A percentile compares a stretch with the other conserved stretches of the same genome.
Evolutionary conservation across 92 coral and sea anemone genomes (phyloP).

Genomic region (Palythoa grandis): DNA sequence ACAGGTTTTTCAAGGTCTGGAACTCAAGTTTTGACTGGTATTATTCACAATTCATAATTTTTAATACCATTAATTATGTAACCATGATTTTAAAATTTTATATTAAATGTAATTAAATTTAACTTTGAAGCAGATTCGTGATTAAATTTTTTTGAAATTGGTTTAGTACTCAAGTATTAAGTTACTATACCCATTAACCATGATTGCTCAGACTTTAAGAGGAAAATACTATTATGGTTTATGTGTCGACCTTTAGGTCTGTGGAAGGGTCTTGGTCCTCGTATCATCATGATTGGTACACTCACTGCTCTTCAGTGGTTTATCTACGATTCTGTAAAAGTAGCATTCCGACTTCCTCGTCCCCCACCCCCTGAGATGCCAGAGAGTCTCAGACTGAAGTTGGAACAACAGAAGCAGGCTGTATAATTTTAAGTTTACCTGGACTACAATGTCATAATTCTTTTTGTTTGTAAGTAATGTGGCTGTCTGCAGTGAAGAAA

Average conservation of each 20-base stretch:
- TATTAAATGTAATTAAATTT: too few relatives aligned
- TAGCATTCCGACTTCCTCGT: constrained; percentile 96
- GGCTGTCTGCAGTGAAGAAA: background rate
- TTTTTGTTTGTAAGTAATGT: constrained; percentile 4
- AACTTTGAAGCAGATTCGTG: too few relatives aligned
- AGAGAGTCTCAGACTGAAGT: constrained; percentile 90
- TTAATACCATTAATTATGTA: too few relatives aligned
- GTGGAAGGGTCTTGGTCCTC: constrained; percentile 99
- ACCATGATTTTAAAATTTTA: too few relatives aligned
- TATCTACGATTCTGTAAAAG: constrained; percentile 98
- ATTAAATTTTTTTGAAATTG: too few relatives aligned
- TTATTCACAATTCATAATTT: too few relatives aligned
- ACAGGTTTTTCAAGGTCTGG: too few relatives aligned
- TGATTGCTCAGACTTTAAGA: too few relatives aligned
- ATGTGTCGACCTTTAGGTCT: constrained; percentile 53
- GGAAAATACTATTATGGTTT: background rate
- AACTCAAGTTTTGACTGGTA: too few relatives aligned
- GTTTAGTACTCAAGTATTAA: too few relatives aligned
- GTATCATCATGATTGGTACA: constrained; percentile 99
- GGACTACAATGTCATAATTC: background rate
- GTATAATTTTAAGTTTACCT: background rate
- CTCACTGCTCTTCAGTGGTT: constrained; percentile 99
- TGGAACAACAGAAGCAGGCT: constrained; percentile 38
- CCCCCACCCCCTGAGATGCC: constrained; percentile 99
- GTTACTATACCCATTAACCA: too few relatives aligned